These are phyloP conservation scores for Oconnorella tubifera DNA, from an alignment of 2,888 invertebrate genomes.

Conservation along the genomic window DNA sequence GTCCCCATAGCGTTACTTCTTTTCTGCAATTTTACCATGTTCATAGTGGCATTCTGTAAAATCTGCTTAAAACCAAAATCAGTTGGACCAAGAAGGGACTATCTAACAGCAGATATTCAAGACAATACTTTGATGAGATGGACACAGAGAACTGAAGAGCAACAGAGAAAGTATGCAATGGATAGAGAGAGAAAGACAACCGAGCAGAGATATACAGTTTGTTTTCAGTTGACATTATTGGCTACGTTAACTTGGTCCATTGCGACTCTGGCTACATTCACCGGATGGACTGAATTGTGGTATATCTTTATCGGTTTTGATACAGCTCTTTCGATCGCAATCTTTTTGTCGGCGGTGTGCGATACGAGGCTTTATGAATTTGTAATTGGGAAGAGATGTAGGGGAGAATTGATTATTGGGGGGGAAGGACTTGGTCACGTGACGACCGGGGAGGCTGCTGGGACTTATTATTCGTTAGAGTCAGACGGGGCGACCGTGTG, in stretches of 20 bases:
- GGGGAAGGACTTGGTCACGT: neutral
- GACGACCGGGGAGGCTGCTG: neutral
- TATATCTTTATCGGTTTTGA: constrained; percentile 12
- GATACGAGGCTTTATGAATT: neutral
- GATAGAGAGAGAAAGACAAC: neutral
- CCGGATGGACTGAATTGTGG: neutral
- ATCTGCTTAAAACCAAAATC: constrained; percentile 3
- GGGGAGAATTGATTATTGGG: neutral
- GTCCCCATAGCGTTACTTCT: constrained; percentile 3
- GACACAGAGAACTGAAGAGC: neutral
- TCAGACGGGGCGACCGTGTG: constrained; percentile 4
- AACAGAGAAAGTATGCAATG: neutral
- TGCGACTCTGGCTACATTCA: neutral
- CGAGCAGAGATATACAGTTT: constrained; percentile 4
- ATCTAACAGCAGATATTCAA: neutral
- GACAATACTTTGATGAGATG: neutral
- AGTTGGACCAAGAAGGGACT: neutral
- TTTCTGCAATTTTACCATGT: constrained; percentile 4
- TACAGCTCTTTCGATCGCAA: neutral
- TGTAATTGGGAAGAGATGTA: neutral
- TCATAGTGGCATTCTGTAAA: constrained; percentile 8
- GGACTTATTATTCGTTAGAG: neutral
- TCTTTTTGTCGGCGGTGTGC: neutral
- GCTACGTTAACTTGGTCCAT: neutral
- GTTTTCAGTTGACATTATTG: constrained; percentile 10